Percentiles rank a stretch among this genome's conserved stretches.
phyloP scores from a whole-genome alignment of 1,140 invertebrate species.

The Diorhabda elongata region DNA sequence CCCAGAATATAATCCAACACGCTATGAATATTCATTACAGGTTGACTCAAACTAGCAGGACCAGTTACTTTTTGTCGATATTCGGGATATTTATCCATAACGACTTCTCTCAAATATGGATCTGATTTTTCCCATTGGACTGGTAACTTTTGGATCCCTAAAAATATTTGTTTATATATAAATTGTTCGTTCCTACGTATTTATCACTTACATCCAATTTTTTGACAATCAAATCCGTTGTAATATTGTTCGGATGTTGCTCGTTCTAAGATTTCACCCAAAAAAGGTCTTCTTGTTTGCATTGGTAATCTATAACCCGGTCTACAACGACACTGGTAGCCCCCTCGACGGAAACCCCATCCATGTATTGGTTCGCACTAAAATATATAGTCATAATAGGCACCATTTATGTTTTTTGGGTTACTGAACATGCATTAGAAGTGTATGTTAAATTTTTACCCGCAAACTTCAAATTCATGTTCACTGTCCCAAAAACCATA shows the following conservation, averaged over 20 bases:
- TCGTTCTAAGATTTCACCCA: slow-evolving; percentile 90
- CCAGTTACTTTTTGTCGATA: slow-evolving; percentile 67
- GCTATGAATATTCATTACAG: slow-evolving; percentile 71
- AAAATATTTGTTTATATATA: background rate
- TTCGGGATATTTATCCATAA: slow-evolving; percentile 67
- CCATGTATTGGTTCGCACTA: slow-evolving; percentile 95
- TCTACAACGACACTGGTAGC: slow-evolving; percentile 91
- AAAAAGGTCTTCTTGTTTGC: slow-evolving; percentile 80
- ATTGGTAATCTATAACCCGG: slow-evolving; percentile 86
- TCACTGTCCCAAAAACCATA: too few species aligned
- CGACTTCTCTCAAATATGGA: slow-evolving; percentile 64
- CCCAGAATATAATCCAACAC: slow-evolving; percentile 70
- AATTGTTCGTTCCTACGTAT: too few species aligned
- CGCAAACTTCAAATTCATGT: too few species aligned
- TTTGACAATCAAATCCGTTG: slow-evolving; percentile 85
- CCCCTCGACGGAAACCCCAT: slow-evolving; percentile 91
- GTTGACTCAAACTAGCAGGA: slow-evolving; percentile 58
- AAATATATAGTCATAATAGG: slow-evolving; percentile 30
- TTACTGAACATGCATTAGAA: background rate
- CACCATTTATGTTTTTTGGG: background rate
- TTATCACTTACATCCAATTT: slow-evolving; percentile 80
- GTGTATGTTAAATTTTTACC: too few species aligned
- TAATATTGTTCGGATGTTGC: slow-evolving; percentile 89
- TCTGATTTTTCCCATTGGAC: slow-evolving; percentile 71
- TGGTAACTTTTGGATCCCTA: slow-evolving; percentile 78